Conservation (phyloP, 2,113 vertebrate species). For the Mirza zaza region DNA sequence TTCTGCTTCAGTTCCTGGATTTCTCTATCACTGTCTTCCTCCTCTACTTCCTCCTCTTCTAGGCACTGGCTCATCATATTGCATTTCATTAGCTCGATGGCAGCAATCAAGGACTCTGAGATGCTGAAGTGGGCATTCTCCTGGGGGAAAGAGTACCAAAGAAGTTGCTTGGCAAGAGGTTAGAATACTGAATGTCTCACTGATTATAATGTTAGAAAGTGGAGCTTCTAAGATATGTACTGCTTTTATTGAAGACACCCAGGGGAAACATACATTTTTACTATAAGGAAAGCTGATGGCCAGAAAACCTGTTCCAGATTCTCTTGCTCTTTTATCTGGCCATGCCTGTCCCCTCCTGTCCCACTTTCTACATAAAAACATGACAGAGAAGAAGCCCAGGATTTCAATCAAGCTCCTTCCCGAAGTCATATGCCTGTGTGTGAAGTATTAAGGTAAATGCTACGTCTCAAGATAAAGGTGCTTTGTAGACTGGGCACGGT, state of each 20-base stretch:
- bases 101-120: slow-evolving; percentile 96
- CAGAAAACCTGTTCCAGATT: not conserved
- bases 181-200: not conserved
- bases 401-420: slow-evolving; percentile 23
- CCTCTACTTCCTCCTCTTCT: slow-evolving; percentile 91
- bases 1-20: slow-evolving; percentile 98
- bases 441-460: not conserved
- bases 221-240: not conserved
- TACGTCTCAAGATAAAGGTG: not conserved
- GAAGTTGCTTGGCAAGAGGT: not conserved
- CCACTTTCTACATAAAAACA: slow-evolving; percentile 37
- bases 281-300: not conserved
- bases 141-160: slow-evolving; percentile 78
- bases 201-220: not conserved
- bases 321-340: not conserved
- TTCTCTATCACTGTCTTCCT: slow-evolving; percentile 92
- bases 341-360: not conserved
- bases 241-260: not conserved
- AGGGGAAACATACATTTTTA: not conserved
- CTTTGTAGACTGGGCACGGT: not conserved
- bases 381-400: not conserved
- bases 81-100: slow-evolving; percentile 99
- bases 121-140: slow-evolving; percentile 99
- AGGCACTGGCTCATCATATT: slow-evolving; percentile 91
- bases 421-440: not conserved